A percentile compares a stretch with the other conserved stretches of the same genome.
These are phyloP conservation scores for Petrocephalus zakoni DNA, from an alignment of 2,113 vertebrate species.

Conservation along the genomic window DNA sequence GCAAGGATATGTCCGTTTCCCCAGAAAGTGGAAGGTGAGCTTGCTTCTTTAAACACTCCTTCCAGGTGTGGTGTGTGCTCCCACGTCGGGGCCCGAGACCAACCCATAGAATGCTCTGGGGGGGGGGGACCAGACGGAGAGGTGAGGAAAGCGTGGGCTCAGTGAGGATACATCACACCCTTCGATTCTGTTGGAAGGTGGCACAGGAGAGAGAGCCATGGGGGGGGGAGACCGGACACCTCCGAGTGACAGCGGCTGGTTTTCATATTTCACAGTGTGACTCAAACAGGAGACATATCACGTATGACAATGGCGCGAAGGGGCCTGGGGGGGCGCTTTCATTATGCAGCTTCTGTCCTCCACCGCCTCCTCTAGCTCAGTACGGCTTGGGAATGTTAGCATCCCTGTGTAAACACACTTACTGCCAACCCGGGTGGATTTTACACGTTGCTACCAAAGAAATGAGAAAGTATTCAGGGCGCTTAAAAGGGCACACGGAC, in stretches of 20 bases:
- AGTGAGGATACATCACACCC: background rate
- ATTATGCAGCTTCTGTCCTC: slow-evolving; percentile 29
- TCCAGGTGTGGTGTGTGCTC: background rate
- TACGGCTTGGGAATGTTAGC: background rate
- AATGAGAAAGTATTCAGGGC: background rate
- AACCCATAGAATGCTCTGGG: background rate
- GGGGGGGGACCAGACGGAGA: slow-evolving; percentile 42
- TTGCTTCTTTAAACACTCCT: background rate
- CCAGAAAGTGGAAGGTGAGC: background rate
- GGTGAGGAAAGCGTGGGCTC: slow-evolving; percentile 19
- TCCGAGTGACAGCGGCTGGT: slow-evolving; percentile 56
- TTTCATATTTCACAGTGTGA: slow-evolving; percentile 42
- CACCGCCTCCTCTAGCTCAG: background rate
- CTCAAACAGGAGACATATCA: slow-evolving; percentile 57
- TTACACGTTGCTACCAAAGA: background rate
- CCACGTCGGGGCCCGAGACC: background rate
- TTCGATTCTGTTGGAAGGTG: slow-evolving; percentile 65
- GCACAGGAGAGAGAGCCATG: slow-evolving; percentile 37
- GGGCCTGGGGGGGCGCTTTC: slow-evolving; percentile 37
- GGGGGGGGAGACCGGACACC: slow-evolving; percentile 25
- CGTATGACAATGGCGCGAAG: slow-evolving; percentile 55
- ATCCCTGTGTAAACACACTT: background rate
- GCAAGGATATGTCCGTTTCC: background rate
- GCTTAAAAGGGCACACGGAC: slow-evolving; percentile 20
- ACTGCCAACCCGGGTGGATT: background rate